Evolutionary conservation across 2,888 invertebrate genomes (phyloP), one percentile per base, ranked within the genome.

Genomic region (Hydriomena furcata): DNA sequence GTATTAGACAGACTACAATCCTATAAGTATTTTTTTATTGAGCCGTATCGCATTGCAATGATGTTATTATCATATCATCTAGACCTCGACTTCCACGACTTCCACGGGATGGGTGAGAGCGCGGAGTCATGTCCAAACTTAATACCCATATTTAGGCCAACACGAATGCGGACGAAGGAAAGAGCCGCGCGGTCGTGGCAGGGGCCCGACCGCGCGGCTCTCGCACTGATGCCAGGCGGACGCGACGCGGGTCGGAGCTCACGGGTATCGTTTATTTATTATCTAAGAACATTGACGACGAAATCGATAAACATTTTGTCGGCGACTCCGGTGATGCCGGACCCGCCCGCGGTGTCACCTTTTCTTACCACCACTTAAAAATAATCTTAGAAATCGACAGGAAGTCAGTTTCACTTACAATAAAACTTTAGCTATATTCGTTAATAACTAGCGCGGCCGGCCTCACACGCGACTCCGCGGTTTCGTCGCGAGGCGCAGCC

Each of bases 381-480:
- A 74, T 79, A 79, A 80, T 74, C 84, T 82, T 84, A 85, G 80
- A 80, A 82, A 83, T 82, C 84, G 82, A 85, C 83, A 86, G 88
- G 89, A 87, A 87, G 87, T 88, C 87, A 84, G 79, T 85, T 84
- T 85, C 80, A 82, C 86, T 85, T 86, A 89, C 62, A 76, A 75
- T 86, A 84, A 85, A 82, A 83, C 71, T 32, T 47, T 47, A 43
- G 52, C 68, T 76, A 84, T 88, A 88, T 84, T 52, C 46, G 47
- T 57, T 80, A 85, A 71, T 73, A 84, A 76, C 83, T 86, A 87
- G 74, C 71, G 70, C 75, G 71, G 62, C 61, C 63, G 67, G 68
- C 65, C 73, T 62, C 69, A 58, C 61, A 48, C 52, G 36, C 50
- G 61, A 56, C 65, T 46, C 57, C 54, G 43, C 55, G 52, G 54